Evolutionary conservation across 2,888 invertebrate species (phyloP).

Genomic region (Phania funesta): DNA sequence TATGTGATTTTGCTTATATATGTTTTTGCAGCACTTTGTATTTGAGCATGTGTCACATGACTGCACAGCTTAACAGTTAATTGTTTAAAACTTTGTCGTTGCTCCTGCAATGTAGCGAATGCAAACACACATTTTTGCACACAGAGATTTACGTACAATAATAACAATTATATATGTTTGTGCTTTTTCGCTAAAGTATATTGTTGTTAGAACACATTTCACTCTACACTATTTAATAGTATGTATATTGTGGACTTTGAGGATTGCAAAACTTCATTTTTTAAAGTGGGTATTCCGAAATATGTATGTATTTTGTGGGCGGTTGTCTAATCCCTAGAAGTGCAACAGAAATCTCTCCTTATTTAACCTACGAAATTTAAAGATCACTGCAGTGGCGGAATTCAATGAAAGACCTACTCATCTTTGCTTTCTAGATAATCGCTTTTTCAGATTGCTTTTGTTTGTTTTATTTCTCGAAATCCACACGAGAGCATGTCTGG

Average conservation of each 20-base stretch:
- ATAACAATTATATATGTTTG: not conserved
- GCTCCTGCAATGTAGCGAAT: slow-evolving; percentile 23
- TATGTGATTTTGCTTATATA: not conserved
- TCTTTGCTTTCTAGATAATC: too few species aligned
- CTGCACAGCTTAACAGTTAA: slow-evolving; percentile 64
- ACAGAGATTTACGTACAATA: not conserved
- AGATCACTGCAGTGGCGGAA: too few species aligned
- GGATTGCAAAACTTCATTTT: too few species aligned
- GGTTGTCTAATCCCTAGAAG: too few species aligned
- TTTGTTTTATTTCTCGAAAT: too few species aligned
- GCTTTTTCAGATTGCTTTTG: too few species aligned
- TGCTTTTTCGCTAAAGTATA: slow-evolving; percentile 2
- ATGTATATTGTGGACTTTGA: not conserved
- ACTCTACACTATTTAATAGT: slow-evolving; percentile 5
- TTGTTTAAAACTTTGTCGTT: slow-evolving; percentile 63
- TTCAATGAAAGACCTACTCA: too few species aligned
- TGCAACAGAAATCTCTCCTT: too few species aligned
- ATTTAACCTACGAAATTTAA: too few species aligned
- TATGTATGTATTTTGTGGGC: too few species aligned
- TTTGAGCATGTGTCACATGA: slow-evolving; percentile 61
- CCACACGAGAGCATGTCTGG: too few species aligned
- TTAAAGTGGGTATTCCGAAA: too few species aligned
- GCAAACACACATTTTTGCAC: not conserved
- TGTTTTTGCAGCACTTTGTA: slow-evolving; percentile 37
- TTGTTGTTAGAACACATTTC: not conserved